Evolutionary conservation across 2,113 vertebrate genomes (phyloP), one percentile per base, ranked within the genome.

Genomic region (Synchiropus splendidus): DNA sequence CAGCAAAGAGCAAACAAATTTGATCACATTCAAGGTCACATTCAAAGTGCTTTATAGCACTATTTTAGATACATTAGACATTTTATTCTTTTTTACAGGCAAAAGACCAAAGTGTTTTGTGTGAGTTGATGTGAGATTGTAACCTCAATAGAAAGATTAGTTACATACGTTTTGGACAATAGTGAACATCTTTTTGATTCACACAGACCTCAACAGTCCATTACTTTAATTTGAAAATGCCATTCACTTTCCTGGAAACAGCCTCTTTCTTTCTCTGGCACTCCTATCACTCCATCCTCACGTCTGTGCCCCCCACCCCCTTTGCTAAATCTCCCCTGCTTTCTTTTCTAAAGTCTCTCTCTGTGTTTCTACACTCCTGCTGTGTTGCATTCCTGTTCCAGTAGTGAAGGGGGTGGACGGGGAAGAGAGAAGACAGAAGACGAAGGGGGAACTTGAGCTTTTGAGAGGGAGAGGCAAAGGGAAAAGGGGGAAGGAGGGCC

Each of bases 301-400:
- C 21, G 21, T 27, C 21, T 48, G 54, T 44, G 58, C 48, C 48
- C 54, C 60, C 48, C 48, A 52, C 60, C 64, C 60, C 62, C 54
- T 53, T 51, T 37, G 41, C 56, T 55, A 43, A 43, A 66, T 49
- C 52, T 51, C 54, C 51, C 52, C 54, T 56, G 57, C 51, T 71
- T 62, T 70, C 36, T 45, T 68, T 49, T 75, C 48, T 61, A 58
- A 78, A 27, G 70, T 74, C 56, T 35, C 64, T 58, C 66, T 65
- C 55, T 62, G 43, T 75, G 64, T 73, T 59, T 73, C 72, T 74
- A 45, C 69, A 72, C 77, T 84, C 81, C 81, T 74, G 81, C 77
- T 81, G 78, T 79, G 81, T 73, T 83, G 83, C 79, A 85, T 83
- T 83, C 81, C 81, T 81, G 69, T 64, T 80, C 64, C 74, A 79